Evolutionary conservation across 2,888 invertebrate genomes (phyloP), one percentile per base, ranked within the genome.

Genomic region (Helicoverpa assulta): DNA sequence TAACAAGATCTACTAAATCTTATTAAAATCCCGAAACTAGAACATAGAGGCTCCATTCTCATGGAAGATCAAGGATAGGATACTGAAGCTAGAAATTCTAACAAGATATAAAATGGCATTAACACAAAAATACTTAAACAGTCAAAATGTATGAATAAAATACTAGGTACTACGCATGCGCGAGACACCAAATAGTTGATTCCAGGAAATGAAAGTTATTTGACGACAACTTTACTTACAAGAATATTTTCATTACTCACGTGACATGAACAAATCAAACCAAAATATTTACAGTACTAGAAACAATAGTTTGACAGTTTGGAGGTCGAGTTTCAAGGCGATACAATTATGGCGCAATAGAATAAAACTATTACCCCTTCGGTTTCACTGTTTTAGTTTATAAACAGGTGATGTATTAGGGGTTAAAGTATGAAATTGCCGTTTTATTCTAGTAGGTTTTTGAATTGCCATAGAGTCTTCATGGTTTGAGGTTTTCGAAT

Each of bases 321-420:
- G 40, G 58, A 81, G 79, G 76, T 67, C 71, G 50, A 59, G 76
- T 69, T 75, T 61, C 76, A 84, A 80, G 81, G 82, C 55, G 52
- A 64, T 55, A 58, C 33, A 47, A 62, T 57, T 56, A 70, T 80
- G 70, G 67, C 58, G 70, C 65, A 70, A 70, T 26, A 43, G 19
- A 29, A 57, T n/a, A 65, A 74, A 71, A 69, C 54, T 21, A 65
- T 40, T 55, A 53, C 55, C 29, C 47, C 19, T 51, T 55, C 18
- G 10, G 26, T n/a, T 16, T 40, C 50, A 62, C 70, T 70, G 75
- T 75, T 40, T 62, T 29, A 66, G 40, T 18, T 52, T 56, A 33
- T 52, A 47, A 37, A 60, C 60, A 51, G 16, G 56, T 70, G 61
- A 54, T 54, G 59, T 10, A 16, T 26, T n/a, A n/a, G n/a, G n/a